phyloP scores from a whole-genome alignment of 1,140 invertebrate species.

The Zaprionus taronus region DNA sequence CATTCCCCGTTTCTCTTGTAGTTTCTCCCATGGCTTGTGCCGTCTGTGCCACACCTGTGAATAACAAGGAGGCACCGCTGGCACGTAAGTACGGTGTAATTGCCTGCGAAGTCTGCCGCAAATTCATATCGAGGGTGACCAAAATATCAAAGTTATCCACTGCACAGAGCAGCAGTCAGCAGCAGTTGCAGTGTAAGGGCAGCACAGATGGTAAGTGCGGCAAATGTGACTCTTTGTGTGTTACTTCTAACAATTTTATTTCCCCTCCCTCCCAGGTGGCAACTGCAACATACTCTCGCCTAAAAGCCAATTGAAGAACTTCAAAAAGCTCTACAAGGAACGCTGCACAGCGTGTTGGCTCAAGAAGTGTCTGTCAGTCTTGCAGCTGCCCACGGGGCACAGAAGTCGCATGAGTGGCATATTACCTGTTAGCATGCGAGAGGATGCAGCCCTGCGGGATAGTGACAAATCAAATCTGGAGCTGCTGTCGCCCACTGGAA shows the following conservation, averaged over 20 bases:
- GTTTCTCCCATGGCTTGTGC: conserved; percentile 80
- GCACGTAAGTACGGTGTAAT: conserved; percentile 93
- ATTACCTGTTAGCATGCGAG: conserved; percentile 85
- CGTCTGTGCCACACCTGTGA: conserved; percentile 91
- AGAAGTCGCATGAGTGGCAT: conserved; percentile 88
- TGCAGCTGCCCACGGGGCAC: conserved; percentile 89
- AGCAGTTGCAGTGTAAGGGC: conserved; percentile 88
- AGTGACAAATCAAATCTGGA: conserved; percentile 51
- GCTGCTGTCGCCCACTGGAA: conserved; percentile 58
- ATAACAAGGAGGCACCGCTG: conserved; percentile 91
- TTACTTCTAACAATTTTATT: background rate
- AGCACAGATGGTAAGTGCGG: conserved; percentile 86
- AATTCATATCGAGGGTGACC: conserved; percentile 92
- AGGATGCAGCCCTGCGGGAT: conserved; percentile 43
- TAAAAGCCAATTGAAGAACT: conserved; percentile 89
- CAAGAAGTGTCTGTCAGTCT: conserved; percentile 92
- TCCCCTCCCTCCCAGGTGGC: conserved; percentile 64
- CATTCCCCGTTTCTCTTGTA: conserved; percentile 9
- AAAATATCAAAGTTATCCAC: conserved; percentile 68
- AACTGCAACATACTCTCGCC: conserved; percentile 89
- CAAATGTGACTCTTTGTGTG: background rate
- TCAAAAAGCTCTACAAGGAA: conserved; percentile 88
- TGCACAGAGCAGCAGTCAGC: conserved; percentile 31
- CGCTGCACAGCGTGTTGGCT: conserved; percentile 95
- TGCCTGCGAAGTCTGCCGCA: conserved; percentile 93